Conservation (phyloP, 2,888 invertebrate species). For the Caenorhabditis virilis region DNA sequence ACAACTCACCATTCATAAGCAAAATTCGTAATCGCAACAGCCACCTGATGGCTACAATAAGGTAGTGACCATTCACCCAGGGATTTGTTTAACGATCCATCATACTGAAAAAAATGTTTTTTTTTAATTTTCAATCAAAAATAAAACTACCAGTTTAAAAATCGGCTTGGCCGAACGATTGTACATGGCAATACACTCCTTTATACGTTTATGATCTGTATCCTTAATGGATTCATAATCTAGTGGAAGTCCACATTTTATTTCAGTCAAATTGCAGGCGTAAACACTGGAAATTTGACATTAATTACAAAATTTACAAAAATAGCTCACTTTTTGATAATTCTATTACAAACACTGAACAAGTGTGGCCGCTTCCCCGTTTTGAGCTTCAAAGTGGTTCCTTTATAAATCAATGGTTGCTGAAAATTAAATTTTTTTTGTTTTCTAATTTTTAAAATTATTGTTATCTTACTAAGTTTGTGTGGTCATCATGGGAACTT, state of each 20-base stretch:
- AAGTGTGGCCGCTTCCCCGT: conserved; percentile 4
- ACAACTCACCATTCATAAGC: conserved; percentile 35
- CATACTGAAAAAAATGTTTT: conserved; percentile 77
- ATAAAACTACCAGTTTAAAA: conserved; percentile 86
- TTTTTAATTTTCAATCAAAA: conserved; percentile 70
- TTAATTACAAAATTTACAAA: background rate
- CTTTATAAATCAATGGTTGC: conserved; percentile 10
- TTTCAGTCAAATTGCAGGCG: conserved; percentile 1
- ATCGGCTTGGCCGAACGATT: conserved; percentile 91
- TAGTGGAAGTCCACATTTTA: conserved; percentile 8
- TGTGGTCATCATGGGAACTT: no score
- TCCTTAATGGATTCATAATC: conserved; percentile 7
- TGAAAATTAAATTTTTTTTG: background rate
- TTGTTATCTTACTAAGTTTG: no score
- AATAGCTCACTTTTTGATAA: conserved; percentile 16
- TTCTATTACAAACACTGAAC: conserved; percentile 6
- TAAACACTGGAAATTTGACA: conserved; percentile 5
- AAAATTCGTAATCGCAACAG: conserved; percentile 22
- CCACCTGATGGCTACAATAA: conserved; percentile 11
- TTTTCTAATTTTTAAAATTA: background rate
- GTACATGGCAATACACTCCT: conserved; percentile 89
- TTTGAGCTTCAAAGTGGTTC: conserved; percentile 8
- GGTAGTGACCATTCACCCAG: conserved; percentile 35
- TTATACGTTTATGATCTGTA: background rate
- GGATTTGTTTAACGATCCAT: conserved; percentile 79